Evolutionary conservation across 2,888 invertebrate species (phyloP), one percentile per base, ranked within the genome.

Genomic region (Agonopterix heracliana): DNA sequence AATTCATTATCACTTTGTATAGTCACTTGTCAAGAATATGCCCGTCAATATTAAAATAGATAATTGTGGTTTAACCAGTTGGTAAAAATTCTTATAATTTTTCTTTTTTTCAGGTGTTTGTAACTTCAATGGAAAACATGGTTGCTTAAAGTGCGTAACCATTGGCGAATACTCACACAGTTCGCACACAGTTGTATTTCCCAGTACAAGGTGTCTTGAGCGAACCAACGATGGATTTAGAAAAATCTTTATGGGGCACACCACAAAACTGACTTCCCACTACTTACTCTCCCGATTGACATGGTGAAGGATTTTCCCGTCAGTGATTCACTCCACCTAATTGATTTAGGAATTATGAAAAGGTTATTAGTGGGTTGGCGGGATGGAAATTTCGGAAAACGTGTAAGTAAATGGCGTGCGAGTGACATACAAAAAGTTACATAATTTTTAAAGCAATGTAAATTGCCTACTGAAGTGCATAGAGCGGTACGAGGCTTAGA

Each of bases 301-400:
- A 47, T 47, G 47, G 11, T 47, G 4, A 14, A 43, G 48, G 46
- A 53, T 34, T 50, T 56, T 44, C 53, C 54, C 0, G 52, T 54
- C 3, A 14, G 14, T 8, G 60, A 61, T 45, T 61, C 56, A 0
- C 42, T 59, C 4, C 61, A 59, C 34, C 34, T 59, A 0, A 52
- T 59, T 34, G 54, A 59, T 45, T 44, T 61, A n/a, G 61, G 59
- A 2, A 34, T 61, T 9, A 56, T 59, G 57, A 61, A 61, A 44
- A 48, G 58, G 34, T 46, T 59, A 17, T 45, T 61, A 2, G 26
- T 52, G 9, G 60, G 57, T n/a, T 60, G 56, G 57, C 34, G 55
- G 7, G 53, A 57, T 38, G 61, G 59, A 3, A 57, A 57, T 47
- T 55, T 61, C 34, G 55, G 54, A 2, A 61, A 47, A 14, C 11